Base-by-base conservation (phyloP, 2,888 invertebrate genomes). In the Pachycephus smyrnensis region DNA sequence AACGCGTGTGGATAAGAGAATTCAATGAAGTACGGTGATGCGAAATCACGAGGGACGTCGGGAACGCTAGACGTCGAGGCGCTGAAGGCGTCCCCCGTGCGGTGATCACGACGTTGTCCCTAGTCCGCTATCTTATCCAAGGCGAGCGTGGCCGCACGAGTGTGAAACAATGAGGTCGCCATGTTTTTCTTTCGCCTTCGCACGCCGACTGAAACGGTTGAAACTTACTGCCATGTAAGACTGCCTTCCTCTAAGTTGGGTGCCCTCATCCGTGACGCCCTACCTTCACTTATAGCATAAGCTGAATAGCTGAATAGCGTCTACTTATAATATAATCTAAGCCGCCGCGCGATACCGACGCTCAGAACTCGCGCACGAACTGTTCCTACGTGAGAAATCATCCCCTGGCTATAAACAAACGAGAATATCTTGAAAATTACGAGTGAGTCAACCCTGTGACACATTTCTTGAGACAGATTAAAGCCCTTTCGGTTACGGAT, bases 241-340 rank as follows among this genome's bases (percentile, higher is more conserved):
- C 85, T 84, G 84, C 86, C 87, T 89, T 88, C 87, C 86, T 87
- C 85, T 87, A 85, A 86, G 84, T 83, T 79, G 83, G 77, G 85
- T 80, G 84, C 86, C 86, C 87, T 88, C 90, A 88, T 88, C 90
- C 91, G 87, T 90, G 89, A 91, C 91, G 90, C 91, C 90, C 91
- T 90, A 90, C 90, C 91, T 90, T 90, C 85, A 85, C 86, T 86
- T 85, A 86, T 80, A 86, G 85, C 85, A 83, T 85, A 85, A 86
- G 84, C 82, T 83, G 82, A 84, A 83, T 82, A 84, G 82, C 74
- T 78, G 79, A 82, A 82, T 79, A 80, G 80, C 71, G 71, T 71
- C 71, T 71, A 71, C 71, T 71, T 31, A 71, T 71, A 71, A 71
- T 71, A 71, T 33, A 71, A 71, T 71, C 71, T 71, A 71, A 33